Evolutionary conservation across 2,113 vertebrate genomes (phyloP), one percentile per base, ranked within the genome.

Genomic region (Amia ocellicauda): DNA sequence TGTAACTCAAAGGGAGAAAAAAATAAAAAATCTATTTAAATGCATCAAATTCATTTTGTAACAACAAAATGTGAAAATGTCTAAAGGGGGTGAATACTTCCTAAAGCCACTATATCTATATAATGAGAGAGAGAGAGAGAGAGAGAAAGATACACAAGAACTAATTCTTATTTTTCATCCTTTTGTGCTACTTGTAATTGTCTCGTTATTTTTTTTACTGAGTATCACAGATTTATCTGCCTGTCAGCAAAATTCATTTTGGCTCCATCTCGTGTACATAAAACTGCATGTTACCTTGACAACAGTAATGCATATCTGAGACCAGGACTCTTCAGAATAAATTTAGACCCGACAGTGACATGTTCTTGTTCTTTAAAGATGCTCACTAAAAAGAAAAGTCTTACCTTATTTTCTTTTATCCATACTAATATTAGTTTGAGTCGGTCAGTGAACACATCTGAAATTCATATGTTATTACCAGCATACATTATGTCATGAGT

Each of bases 161-260:
- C 47, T 41, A 56, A 3, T 22, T 63, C n/a, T 54, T 69, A 43
- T 28, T 40, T 49, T 22, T 23, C 40, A 24, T 41, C 14, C 22
- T 61, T 42, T 8, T 47, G 58, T 22, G 26, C 23, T 26, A 60
- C 47, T 60, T 60, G 42, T 28, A 2, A 7, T 42, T 17, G 2
- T 27, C 58, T 0, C 1, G 52, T 1, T 69, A 31, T 36, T 0
- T 0, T 68, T n/a, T 47, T 68, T 55, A 5, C 50, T 60, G 66
- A 58, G 19, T 41, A 53, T 16, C 13, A 56, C 62, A 64, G 40
- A 42, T 28, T 63, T 64, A 62, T 75, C 66, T 60, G 36, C 11
- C 47, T 43, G 60, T 67, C 70, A 72, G 31, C 0, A 24, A 67
- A 64, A 64, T 1, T 70, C 49, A 60, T 66, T 62, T 69, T 45